Conservation (phyloP, 1,140 invertebrate species). For the Heliconius congener region DNA sequence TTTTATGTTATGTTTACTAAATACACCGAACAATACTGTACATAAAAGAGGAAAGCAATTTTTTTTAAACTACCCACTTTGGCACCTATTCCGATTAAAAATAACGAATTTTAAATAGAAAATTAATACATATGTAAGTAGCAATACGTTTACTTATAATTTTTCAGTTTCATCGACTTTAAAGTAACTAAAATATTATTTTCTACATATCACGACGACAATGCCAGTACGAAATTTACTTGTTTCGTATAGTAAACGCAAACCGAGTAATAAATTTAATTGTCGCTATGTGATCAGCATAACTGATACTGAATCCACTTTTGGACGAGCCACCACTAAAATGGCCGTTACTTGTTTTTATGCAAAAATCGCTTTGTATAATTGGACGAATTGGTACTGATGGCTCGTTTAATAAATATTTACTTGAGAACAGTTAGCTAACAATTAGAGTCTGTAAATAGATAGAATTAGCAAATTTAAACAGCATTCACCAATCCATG, state of each 20-base stretch:
- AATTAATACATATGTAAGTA: too few species aligned
- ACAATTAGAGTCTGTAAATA: slow-evolving; percentile 28
- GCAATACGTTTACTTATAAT: too few species aligned
- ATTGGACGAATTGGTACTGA: slow-evolving; percentile 35
- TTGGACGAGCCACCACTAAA: slow-evolving; percentile 24
- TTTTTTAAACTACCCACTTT: too few species aligned
- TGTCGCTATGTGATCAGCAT: slow-evolving; percentile 50
- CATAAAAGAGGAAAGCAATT: too few species aligned
- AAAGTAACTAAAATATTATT: too few species aligned
- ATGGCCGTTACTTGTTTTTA: slow-evolving; percentile 35
- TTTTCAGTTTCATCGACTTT: too few species aligned
- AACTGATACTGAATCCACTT: slow-evolving; percentile 36
- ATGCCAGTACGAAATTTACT: not conserved
- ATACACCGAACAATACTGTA: too few species aligned
- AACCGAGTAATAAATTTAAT: slow-evolving; percentile 46
- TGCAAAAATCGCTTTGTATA: slow-evolving; percentile 39
- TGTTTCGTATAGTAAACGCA: not conserved
- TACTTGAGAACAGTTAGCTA: slow-evolving; percentile 22
- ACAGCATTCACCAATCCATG: not conserved
- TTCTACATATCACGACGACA: not conserved
- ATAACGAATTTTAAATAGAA: too few species aligned
- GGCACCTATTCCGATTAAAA: too few species aligned
- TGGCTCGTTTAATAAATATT: slow-evolving; percentile 38
- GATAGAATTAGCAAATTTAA: not conserved
- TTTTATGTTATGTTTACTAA: too few species aligned